phyloP scores from a whole-genome alignment of 2,888 invertebrate genomes.

The Lathronympha strigana region DNA sequence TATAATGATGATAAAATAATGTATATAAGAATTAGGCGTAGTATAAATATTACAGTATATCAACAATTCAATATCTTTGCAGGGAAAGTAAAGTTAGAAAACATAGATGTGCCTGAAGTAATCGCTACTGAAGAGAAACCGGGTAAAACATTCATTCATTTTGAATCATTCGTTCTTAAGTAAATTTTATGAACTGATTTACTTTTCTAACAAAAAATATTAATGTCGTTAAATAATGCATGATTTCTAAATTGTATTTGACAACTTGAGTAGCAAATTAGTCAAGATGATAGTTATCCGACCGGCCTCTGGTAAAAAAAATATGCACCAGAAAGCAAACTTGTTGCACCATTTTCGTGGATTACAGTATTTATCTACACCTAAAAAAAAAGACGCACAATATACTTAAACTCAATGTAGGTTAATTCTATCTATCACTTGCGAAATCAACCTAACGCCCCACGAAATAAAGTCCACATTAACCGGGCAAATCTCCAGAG shows the following conservation, averaged over 20 bases:
- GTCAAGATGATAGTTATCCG: too few relatives aligned
- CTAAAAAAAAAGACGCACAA: too few relatives aligned
- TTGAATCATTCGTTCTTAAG: background rate
- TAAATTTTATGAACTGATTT: background rate
- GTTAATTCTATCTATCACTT: too few relatives aligned
- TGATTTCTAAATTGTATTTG: too few relatives aligned
- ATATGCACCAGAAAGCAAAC: too few relatives aligned
- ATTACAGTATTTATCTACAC: too few relatives aligned
- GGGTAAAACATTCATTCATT: slow-evolving; percentile 13
- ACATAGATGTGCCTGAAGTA: slow-evolving; percentile 1
- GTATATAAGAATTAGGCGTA: background rate
- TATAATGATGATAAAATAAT: too few relatives aligned
- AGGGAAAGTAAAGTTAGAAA: slow-evolving; percentile 10
- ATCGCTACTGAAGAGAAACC: slow-evolving; percentile 13
- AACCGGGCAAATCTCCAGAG: slow-evolving; percentile 74
- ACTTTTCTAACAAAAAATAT: background rate
- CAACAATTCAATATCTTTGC: slow-evolving; percentile 6
- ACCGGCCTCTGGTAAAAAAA: too few relatives aligned
- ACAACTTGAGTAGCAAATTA: too few relatives aligned
- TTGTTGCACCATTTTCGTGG: too few relatives aligned
- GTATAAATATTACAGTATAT: background rate
- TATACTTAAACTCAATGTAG: too few relatives aligned
- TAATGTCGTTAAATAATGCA: too few relatives aligned
- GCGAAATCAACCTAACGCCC: background rate
- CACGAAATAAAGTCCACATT: slow-evolving; percentile 11